Conservation (phyloP, 2,888 invertebrate species). For the Andrena minutula region DNA sequence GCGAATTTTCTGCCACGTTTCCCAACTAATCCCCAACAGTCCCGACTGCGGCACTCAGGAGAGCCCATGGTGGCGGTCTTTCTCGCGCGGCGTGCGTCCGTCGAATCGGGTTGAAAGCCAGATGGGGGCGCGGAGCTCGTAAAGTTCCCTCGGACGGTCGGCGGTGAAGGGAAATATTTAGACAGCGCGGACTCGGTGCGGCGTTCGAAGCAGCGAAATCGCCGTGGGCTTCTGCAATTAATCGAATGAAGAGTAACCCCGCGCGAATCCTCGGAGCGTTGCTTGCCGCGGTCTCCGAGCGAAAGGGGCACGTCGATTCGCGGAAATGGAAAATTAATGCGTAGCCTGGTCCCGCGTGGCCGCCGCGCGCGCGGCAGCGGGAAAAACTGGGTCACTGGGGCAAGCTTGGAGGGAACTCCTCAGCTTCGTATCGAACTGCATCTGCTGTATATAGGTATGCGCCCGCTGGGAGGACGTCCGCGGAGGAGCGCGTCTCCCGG, state of each 20-base stretch:
- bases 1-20: slow-evolving; percentile 6
- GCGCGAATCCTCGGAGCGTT: neutral
- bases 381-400: slow-evolving; percentile 75
- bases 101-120: slow-evolving; percentile 7
- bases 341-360: slow-evolving; percentile 27
- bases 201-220: neutral
- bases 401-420: slow-evolving; percentile 61
- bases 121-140: neutral
- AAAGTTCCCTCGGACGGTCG: neutral
- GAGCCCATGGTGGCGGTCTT: neutral
- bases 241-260: slow-evolving; percentile 25
- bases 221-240: neutral
- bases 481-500: neutral
- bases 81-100: neutral
- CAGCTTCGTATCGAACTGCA: slow-evolving; percentile 69
- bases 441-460: slow-evolving; percentile 34
- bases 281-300: too few species aligned
- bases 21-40: neutral
- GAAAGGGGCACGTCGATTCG: slow-evolving; percentile 23
- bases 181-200: neutral
- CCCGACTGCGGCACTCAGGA: neutral
- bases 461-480: neutral
- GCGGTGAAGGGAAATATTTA: neutral
- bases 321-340: slow-evolving; percentile 60
- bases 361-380: slow-evolving; percentile 16